Evolutionary conservation across 2,113 vertebrate species (phyloP).

Genomic region (Ranitomeya variabilis): DNA sequence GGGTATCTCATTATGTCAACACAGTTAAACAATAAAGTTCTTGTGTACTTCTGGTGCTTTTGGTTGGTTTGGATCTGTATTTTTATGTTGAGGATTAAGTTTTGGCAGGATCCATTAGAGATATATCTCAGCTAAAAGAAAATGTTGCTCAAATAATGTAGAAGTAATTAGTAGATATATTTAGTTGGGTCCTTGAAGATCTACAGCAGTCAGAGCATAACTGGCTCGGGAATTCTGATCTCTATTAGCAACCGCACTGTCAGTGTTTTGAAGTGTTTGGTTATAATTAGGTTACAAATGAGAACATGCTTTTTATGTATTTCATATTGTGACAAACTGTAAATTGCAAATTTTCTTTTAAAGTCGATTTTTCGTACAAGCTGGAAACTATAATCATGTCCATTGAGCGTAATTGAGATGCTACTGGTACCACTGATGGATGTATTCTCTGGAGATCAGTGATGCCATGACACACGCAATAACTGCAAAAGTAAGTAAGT

Average conservation of each 20-base stretch:
- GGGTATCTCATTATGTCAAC: constrained; percentile 57
- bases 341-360: background rate
- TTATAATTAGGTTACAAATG: constrained; percentile 35
- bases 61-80: background rate
- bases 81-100: background rate
- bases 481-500: background rate
- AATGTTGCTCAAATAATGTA: background rate
- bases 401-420: background rate
- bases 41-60: constrained; percentile 46
- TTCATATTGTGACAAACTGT: background rate
- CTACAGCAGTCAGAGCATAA: constrained; percentile 8
- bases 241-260: constrained; percentile 18
- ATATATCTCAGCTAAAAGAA: background rate
- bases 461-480: background rate
- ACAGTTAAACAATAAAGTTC: constrained; percentile 19
- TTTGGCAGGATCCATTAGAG: background rate
- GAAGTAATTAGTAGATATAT: constrained; percentile 13
- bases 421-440: background rate
- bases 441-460: background rate
- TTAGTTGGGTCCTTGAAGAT: background rate
- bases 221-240: background rate
- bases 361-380: background rate
- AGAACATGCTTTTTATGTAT: background rate
- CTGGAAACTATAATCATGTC: background rate
- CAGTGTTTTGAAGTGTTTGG: constrained; percentile 24